phyloP scores from a whole-genome alignment of 2,888 invertebrate species.

The Drosophila subquinaria region DNA sequence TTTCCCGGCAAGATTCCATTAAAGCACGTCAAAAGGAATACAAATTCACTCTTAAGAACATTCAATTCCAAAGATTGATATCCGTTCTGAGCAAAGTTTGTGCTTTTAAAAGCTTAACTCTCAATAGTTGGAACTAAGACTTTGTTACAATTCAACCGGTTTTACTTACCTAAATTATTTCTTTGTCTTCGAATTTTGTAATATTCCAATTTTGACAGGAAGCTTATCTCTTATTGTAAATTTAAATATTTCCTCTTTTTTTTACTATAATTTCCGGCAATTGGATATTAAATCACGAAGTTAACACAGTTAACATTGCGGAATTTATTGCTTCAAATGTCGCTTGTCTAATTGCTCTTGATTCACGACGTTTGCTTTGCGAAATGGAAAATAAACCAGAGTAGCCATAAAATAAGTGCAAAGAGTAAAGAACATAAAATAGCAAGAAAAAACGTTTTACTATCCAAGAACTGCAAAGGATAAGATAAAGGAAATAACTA shows the following conservation, averaged over 20 bases:
- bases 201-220: background rate
- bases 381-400: constrained; percentile 14
- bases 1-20: constrained; percentile 38
- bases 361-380: constrained; percentile 6
- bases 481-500: background rate
- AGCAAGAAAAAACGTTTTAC: background rate
- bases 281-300: constrained; percentile 6
- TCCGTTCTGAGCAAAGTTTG: background rate
- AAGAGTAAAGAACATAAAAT: background rate
- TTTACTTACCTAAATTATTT: no score
- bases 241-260: background rate
- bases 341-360: constrained; percentile 9
- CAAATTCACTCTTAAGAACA: background rate
- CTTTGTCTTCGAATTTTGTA: no score
- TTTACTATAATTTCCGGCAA: constrained; percentile 2
- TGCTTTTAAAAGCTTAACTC: background rate
- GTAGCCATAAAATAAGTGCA: constrained; percentile 14
- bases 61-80: constrained; percentile 3
- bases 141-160: background rate
- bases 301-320: constrained; percentile 21
- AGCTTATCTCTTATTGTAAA: background rate
- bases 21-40: constrained; percentile 10
- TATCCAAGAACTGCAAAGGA: background rate
- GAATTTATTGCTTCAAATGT: constrained; percentile 17
- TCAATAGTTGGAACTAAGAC: background rate